These are phyloP conservation scores for Cataglyphis cursor DNA, from an alignment of 2,888 invertebrate species.

Conservation along the genomic window DNA sequence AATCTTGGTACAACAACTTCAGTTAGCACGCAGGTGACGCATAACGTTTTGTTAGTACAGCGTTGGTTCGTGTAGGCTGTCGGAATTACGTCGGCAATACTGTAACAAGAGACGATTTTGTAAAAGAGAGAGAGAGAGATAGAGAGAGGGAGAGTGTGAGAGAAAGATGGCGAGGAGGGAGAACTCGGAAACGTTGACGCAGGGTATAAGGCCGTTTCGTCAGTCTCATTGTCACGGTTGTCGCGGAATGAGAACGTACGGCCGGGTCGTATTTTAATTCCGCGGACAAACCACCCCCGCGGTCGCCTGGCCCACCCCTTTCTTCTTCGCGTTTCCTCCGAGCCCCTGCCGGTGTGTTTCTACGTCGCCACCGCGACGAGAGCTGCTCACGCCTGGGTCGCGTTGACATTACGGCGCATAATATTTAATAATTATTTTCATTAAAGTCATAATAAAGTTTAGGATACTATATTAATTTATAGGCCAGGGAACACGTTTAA, in stretches of 20 bases:
- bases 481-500: constrained; percentile 83
- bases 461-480: constrained; percentile 87
- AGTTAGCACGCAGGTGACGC: constrained; percentile 66
- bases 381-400: constrained; percentile 65
- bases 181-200: constrained; percentile 74
- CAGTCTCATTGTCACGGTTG: constrained; percentile 85
- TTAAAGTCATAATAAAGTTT: constrained; percentile 87
- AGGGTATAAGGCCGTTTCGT: constrained; percentile 83
- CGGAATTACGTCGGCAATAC: constrained; percentile 70
- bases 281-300: constrained; percentile 81
- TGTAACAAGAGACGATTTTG: constrained; percentile 72
- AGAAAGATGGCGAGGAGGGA: constrained; percentile 60
- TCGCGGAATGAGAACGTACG: constrained; percentile 86
- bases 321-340: constrained; percentile 80
- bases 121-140: constrained; percentile 57
- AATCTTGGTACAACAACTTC: constrained; percentile 59
- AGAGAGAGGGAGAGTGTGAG: constrained; percentile 56
- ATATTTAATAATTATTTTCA: constrained; percentile 87
- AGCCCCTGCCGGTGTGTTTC: constrained; percentile 69
- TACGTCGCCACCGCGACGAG: constrained; percentile 69
- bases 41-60: constrained; percentile 53
- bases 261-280: constrained; percentile 86
- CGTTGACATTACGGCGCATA: constrained; percentile 85
- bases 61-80: constrained; percentile 59
- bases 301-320: constrained; percentile 73